These are phyloP conservation scores for Boulengeromyrus knoepffleri DNA, from an alignment of 2,113 vertebrate species.

Conservation along the genomic window DNA sequence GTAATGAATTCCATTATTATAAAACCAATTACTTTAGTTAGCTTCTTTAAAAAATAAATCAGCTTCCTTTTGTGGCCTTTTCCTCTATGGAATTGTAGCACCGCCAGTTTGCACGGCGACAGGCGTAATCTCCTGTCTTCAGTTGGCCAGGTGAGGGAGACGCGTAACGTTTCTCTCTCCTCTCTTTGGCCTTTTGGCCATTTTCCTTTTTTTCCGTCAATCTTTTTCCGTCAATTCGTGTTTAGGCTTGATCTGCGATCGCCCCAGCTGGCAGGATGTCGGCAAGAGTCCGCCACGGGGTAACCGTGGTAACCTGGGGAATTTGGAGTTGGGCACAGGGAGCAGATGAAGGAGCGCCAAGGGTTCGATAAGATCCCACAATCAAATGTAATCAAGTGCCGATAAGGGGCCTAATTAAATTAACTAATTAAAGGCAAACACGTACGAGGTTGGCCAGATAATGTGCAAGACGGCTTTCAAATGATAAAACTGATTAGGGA, in stretches of 20 bases:
- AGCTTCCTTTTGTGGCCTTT: slow-evolving; percentile 37
- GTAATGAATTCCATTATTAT: slow-evolving; percentile 71
- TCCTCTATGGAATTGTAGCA: slow-evolving; percentile 53
- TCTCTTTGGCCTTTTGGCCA: not conserved
- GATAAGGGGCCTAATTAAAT: slow-evolving; percentile 12
- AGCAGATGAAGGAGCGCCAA: not conserved
- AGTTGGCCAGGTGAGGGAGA: not conserved
- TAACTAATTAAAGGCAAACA: slow-evolving; percentile 16
- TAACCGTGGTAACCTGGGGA: not conserved
- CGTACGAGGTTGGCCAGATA: not conserved
- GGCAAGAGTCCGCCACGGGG: not conserved
- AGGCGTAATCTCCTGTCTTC: slow-evolving; percentile 46
- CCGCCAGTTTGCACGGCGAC: slow-evolving; percentile 47
- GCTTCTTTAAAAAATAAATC: slow-evolving; percentile 11
- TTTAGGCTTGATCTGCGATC: not conserved
- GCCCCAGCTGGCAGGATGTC: not conserved
- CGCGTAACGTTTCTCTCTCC: slow-evolving; percentile 24
- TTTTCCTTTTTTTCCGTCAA: not conserved
- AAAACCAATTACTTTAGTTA: slow-evolving; percentile 69
- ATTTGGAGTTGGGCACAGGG: not conserved
- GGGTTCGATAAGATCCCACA: not conserved
- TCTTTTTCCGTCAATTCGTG: not conserved
- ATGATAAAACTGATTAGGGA: slow-evolving; percentile 5
- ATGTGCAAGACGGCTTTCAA: not conserved
- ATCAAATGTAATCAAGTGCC: not conserved